Evolutionary conservation across 2,888 invertebrate species (phyloP).

Genomic region (Clunio marinus): DNA sequence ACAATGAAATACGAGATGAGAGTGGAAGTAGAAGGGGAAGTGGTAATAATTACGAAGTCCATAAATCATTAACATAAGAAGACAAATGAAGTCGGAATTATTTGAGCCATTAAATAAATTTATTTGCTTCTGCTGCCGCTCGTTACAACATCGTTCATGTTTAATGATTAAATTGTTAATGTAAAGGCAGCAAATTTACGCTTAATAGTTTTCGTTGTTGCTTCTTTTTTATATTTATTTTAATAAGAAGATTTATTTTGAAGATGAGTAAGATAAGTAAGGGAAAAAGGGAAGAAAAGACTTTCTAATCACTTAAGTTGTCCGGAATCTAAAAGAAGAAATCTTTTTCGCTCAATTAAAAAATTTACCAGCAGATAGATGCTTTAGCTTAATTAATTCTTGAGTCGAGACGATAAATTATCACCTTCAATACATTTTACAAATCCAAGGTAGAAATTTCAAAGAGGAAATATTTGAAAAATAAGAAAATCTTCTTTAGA

Average conservation of each 20-base stretch:
- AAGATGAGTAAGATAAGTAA: no score
- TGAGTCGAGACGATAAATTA: slow-evolving; percentile 16
- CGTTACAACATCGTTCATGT: not conserved
- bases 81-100: slow-evolving; percentile 37
- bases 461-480: no score
- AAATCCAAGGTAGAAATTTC: not conserved
- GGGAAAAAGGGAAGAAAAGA: not conserved
- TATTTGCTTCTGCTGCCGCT: slow-evolving; percentile 8
- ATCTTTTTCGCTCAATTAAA: slow-evolving; percentile 35
- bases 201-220: no score
- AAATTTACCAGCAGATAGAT: slow-evolving; percentile 10
- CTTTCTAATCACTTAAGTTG: not conserved
- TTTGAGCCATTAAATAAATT: slow-evolving; percentile 31
- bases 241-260: no score
- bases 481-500: no score
- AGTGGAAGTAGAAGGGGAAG: not conserved
- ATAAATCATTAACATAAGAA: slow-evolving; percentile 34
- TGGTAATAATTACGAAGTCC: slow-evolving; percentile 32
- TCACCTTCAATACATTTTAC: not conserved
- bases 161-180: slow-evolving; percentile 11
- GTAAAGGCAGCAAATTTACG: no score
- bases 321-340: not conserved
- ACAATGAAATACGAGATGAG: not conserved
- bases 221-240: no score
- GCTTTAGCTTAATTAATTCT: slow-evolving; percentile 37